Conservation (phyloP, 2,113 vertebrate species). For the Synchiropus splendidus region DNA sequence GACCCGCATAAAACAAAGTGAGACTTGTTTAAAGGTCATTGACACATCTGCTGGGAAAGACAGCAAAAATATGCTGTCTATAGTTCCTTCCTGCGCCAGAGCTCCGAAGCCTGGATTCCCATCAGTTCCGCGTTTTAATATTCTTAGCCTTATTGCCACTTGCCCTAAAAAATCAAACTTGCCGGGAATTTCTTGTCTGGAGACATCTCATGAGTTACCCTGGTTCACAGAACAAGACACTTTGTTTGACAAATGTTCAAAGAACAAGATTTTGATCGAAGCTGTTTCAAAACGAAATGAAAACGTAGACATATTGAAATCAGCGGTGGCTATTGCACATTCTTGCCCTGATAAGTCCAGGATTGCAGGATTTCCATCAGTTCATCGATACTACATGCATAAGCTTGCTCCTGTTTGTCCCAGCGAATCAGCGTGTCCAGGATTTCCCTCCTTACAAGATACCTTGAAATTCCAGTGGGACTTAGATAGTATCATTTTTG, state of each 20-base stretch:
- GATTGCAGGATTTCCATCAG: conserved; percentile 11
- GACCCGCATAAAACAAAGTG: neutral
- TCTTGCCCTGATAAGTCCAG: conserved; percentile 4
- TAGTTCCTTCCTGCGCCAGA: neutral
- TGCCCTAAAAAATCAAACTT: too few species aligned
- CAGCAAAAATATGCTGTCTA: neutral
- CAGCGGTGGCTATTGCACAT: neutral
- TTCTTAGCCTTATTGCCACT: too few species aligned
- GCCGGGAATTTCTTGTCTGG: too few species aligned
- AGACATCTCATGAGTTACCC: too few species aligned
- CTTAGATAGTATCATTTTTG: too few species aligned
- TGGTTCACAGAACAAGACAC: neutral
- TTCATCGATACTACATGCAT: too few species aligned
- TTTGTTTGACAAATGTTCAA: neutral
- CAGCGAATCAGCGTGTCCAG: too few species aligned
- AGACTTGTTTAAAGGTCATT: too few species aligned
- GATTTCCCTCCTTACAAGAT: too few species aligned
- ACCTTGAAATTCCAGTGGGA: too few species aligned
- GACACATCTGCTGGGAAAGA: neutral
- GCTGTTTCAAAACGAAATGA: neutral
- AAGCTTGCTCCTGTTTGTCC: too few species aligned
- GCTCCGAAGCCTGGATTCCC: neutral
- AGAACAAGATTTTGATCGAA: too few species aligned
- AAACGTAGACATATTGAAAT: neutral
- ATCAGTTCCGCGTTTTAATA: neutral